These are phyloP conservation scores for Thera obeliscata DNA, from an alignment of 2,888 invertebrate species.

Conservation along the genomic window DNA sequence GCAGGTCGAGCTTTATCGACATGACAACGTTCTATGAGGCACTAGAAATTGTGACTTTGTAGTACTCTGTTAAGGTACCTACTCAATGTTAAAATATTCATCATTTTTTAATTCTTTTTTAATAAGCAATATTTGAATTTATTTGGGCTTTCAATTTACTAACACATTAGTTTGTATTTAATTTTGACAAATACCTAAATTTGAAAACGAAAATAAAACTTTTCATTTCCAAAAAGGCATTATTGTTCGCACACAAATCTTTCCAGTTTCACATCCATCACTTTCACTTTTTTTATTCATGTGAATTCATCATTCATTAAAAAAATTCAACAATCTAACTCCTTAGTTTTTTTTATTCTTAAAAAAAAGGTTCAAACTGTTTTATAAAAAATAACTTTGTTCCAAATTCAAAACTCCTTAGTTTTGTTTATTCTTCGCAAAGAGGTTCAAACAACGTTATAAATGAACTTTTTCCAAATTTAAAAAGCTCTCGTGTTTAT, in stretches of 20 bases:
- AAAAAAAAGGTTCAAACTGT: background rate
- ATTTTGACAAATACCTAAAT: too few species aligned
- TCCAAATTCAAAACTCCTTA: constrained; percentile 10
- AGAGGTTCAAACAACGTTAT: background rate
- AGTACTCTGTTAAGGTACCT: too few species aligned
- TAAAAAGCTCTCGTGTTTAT: constrained; percentile 28
- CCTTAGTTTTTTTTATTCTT: background rate
- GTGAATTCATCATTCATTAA: background rate
- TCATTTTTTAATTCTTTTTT: too few species aligned
- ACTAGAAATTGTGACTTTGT: background rate
- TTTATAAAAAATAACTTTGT: constrained; percentile 6
- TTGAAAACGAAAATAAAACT: background rate
- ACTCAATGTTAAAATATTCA: too few species aligned
- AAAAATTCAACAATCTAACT: constrained; percentile 1
- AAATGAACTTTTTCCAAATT: constrained; percentile 6
- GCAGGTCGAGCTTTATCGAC: too few species aligned
- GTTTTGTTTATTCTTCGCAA: background rate
- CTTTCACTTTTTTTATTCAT: too few species aligned
- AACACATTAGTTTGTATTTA: too few species aligned
- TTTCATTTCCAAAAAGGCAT: background rate
- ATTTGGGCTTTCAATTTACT: too few species aligned
- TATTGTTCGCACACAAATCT: too few species aligned
- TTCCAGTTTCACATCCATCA: constrained; percentile 2
- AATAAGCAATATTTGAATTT: background rate
- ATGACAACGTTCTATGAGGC: background rate